These are phyloP conservation scores for Apomyelois bistriatella DNA, from an alignment of 2,888 invertebrate genomes.

Conservation along the genomic window DNA sequence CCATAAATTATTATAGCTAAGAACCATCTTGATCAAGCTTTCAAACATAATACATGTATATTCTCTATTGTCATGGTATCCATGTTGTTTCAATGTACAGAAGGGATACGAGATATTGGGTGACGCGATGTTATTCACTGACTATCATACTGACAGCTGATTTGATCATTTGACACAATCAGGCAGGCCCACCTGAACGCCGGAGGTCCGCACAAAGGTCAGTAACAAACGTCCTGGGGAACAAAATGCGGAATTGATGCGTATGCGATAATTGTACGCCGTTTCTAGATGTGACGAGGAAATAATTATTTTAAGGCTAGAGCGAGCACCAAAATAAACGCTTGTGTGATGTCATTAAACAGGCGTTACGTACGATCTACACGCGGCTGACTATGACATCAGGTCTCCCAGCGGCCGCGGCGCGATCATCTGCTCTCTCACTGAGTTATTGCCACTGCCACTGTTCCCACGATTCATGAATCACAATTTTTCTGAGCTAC, in stretches of 20 bases:
- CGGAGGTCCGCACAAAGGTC: neutral
- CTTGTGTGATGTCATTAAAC: conserved; percentile 71
- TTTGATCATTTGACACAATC: too few relatives aligned
- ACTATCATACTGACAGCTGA: too few relatives aligned
- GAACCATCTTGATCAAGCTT: too few relatives aligned
- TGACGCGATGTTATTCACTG: too few relatives aligned
- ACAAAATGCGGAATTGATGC: conserved; percentile 18
- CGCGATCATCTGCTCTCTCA: conserved; percentile 53
- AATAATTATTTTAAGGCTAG: conserved; percentile 69
- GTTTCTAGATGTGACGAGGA: conserved; percentile 47
- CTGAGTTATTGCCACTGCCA: conserved; percentile 50
- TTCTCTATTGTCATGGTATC: too few relatives aligned
- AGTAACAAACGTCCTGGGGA: neutral
- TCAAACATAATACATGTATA: too few relatives aligned
- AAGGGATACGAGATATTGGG: too few relatives aligned
- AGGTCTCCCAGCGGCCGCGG: conserved; percentile 49
- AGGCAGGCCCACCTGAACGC: neutral
- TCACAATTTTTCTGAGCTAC: conserved; percentile 31
- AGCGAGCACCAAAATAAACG: conserved; percentile 66
- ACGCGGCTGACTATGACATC: conserved; percentile 71
- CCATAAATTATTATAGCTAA: too few relatives aligned
- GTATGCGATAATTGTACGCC: conserved; percentile 39
- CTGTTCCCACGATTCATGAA: conserved; percentile 42
- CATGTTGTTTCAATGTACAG: too few relatives aligned
- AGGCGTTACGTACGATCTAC: conserved; percentile 64